Base-by-base conservation (phyloP, 2,888 invertebrate species). In the Psylliodes chrysocephalus region DNA sequence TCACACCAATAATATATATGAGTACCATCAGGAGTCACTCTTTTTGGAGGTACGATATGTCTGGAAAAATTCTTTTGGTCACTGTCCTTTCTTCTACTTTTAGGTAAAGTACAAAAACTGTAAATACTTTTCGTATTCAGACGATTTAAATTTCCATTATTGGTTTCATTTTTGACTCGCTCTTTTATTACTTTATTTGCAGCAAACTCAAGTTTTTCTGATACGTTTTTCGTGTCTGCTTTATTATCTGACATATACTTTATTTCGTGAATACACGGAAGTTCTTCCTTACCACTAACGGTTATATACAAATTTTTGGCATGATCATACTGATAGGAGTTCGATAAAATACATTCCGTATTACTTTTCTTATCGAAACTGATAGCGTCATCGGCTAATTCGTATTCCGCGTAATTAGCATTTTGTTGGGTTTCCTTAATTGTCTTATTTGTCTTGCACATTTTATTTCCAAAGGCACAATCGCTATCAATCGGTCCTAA, bases 1-100 rank as follows among this genome's bases (percentile, higher is more conserved):
- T 93, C 93, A 85, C 93, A 93, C 92, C 93, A 93, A 85, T 93
- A 93, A 86, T 91, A 92, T 79, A 93, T 89, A 79, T 90, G 89
- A 67, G 93, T 93, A 75, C 93, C 93, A 84, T 94, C 93, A 22
- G 92, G 90, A 61, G 93, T 92, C 75, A 89, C 87, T 70, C 92
- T 87, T 79, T 89, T 90, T 63, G 92, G 92, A 70, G 92, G 91
- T 76, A 86, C 82, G 66, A 83, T 71, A 70, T 74, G 70, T 59
- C 64, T 66, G 46, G 79, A 74, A 68, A 71, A 72, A 38, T 62
- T 66, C 33, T 73, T 73, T 28, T 74, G 73, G 62, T 71, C 74
- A 67, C 73, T 76, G 51, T 66, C 44, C 40, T 71, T 75, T 63
- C 79, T 80, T 62, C 77, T 77, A 66, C 74, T 77, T 69, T 82